Evolutionary conservation across 2,113 vertebrate genomes (phyloP), one percentile per base, ranked within the genome.

Genomic region (Blennius ocellaris): DNA sequence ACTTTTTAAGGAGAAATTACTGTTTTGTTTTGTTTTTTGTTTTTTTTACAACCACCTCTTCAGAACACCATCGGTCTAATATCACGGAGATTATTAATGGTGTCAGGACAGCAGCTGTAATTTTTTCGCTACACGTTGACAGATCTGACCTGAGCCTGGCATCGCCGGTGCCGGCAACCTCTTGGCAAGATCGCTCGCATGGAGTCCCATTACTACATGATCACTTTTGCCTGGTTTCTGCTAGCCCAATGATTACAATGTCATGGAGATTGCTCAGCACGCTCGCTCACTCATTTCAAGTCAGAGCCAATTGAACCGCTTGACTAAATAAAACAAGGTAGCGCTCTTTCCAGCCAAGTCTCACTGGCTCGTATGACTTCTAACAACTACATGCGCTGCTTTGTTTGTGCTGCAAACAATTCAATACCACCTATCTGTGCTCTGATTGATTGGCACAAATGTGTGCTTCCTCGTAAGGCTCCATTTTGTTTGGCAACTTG

Each of bases 381-480:
- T 30, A 30, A 30, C 21, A 30, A 30, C 21, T 30, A 30, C 21
- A 2, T 30, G 21, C 21, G 44, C 44, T 14, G 43, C 9, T 44
- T 44, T 44, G 43, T 11, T 44, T 2, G 10, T 9, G 71, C 5
- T 44, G 5, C 38, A 58, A 49, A 63, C 48, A 14, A 48, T 62
- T 48, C 36, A n/a, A 30, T 14, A 11, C 58, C 37, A 37, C 36
- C 11, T 16, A 10, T 50, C 11, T 39, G 38, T 1, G 14, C 30
- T 55, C 4, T 56, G 43, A 53, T 39, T 60, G 44, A 56, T 58
- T 74, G 73, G 57, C 59, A 44, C 36, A 65, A 53, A 69, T 69
- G 63, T 50, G 16, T 62, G 47, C 44, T 50, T 62, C 53, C 14
- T 49, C 40, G 45, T 41, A 21, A 57, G 10, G 39, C 37, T 76